Base-by-base conservation (phyloP, 23 tunicate species). In the Halocynthia roretzi region DNA sequence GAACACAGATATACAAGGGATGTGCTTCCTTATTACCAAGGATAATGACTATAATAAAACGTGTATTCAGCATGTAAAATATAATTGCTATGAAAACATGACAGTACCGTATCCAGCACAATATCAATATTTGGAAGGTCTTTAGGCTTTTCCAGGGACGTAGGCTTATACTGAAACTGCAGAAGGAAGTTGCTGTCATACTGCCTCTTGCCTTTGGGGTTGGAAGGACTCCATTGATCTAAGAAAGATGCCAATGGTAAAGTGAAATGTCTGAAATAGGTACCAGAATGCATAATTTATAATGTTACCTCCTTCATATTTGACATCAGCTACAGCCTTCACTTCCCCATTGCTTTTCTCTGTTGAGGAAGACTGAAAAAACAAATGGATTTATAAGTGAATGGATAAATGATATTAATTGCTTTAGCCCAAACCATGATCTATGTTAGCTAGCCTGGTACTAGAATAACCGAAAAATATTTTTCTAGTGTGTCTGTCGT, bases 91-190 rank as follows among this genome's bases (percentile, higher is more conserved):
- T 4, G 4, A 2, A 31, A 31, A 31, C 44, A 31, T 31, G 44
- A 31, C 44, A 31, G 44, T 79, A 88, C 95, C 74, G 66, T 69
- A 54, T 88, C 95, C 77, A 83, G 63, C 49, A 83, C 80, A 58
- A 83, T 82, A 48, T 88, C 95, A 51, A 88, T 88, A 68, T 58
- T 61, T 8, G 87, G 87, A 7, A 88, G 56, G 75, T 83, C 95
- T 17, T 56, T 72, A 18, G 95, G 95, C 61, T 88, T 88, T 53
- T 77, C 76, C 69, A 88, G 66, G 6, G 95, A 83, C 15, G 83
- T 52, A 6, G 68, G 53, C 23, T 81, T 64, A 72, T 62, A 82
- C 6, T 82, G 95, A 72, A 88, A 88, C 63, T 83, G 87, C 81
- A 88, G 67, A 12, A 88, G 79, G 53, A 88, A 88, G 7, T 63